Evolutionary conservation across 2,888 invertebrate species (phyloP).

Genomic region (Coenonympha arcania): DNA sequence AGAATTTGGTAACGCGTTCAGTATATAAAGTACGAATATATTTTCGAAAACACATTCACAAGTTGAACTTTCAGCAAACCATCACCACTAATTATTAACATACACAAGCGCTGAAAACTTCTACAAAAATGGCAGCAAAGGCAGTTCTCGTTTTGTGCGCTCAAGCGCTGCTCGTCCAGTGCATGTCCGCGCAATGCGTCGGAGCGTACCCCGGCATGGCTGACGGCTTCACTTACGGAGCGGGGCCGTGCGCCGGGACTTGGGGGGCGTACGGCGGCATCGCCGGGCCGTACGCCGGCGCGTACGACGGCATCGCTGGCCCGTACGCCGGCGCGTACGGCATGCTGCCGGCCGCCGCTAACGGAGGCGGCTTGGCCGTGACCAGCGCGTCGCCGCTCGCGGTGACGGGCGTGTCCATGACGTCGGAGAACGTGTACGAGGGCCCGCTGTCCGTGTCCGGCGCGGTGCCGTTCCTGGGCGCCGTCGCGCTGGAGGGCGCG

Average conservation of each 20-base stretch:
- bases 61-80: neutral
- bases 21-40: neutral
- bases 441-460: slow-evolving; percentile 37
- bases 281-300: neutral
- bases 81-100: neutral
- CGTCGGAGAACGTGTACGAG: slow-evolving; percentile 38
- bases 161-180: slow-evolving; percentile 27
- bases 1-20: neutral
- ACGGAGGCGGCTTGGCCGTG: slow-evolving; percentile 26
- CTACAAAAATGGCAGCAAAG: slow-evolving; percentile 22
- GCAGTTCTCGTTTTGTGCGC: slow-evolving; percentile 25
- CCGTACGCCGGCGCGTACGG: neutral
- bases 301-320: neutral
- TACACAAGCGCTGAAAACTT: too few species aligned
- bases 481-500: slow-evolving; percentile 38
- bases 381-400: slow-evolving; percentile 36
- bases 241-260: neutral
- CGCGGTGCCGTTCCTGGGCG: slow-evolving; percentile 38
- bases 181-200: slow-evolving; percentile 16
- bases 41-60: neutral
- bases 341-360: slow-evolving; percentile 18
- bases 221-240: neutral
- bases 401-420: slow-evolving; percentile 38
- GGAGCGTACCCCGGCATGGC: slow-evolving; percentile 6
- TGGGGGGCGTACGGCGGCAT: slow-evolving; percentile 6